Base-by-base conservation (phyloP, 92 coral and sea anemone species). In the Plumapathes pennacea region DNA sequence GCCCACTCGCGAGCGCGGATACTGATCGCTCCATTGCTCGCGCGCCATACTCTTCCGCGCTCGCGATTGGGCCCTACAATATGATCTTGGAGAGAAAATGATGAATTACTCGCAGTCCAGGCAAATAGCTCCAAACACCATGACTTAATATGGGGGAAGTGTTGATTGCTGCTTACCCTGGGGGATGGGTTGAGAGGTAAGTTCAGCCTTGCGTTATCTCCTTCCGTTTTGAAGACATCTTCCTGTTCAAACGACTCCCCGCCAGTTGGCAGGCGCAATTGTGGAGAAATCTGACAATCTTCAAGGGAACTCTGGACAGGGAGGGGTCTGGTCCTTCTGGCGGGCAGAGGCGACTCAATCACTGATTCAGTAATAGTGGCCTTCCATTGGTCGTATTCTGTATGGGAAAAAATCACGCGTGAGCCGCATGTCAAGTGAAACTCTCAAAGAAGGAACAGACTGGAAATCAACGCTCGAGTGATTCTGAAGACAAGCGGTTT, bases 361-460 rank as follows among this genome's bases (percentile, higher is more conserved):
- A 83, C 60, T 1, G 95, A 66, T 14, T 62, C 63, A 23, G 77
- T 58, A 19, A 87, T 87, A 41, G 76, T 34, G 7, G 56, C 36
- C 60, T 82, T 77, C 95, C 95, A 87, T 11, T 69, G 51, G 1
- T 25, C n/a, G 67, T 62, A 77, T 10, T 82, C 95, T 87, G 77
- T 57, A 73, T 37, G 4, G 36, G 10, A 17, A n/a, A 58, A 24
- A 10, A 22, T 8, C 10, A 29, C 27, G 18, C 4, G 2, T 0
- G 31, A 39, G 26, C 25, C n/a, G n/a, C n/a, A n/a, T n/a, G n/a
- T n/a, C n/a, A n/a, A n/a, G n/a, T n/a, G n/a, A n/a, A n/a, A n/a
- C n/a, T n/a, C n/a, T n/a, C n/a, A n/a, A n/a, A n/a, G n/a, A n/a
- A n/a, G n/a, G n/a, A n/a, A n/a, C n/a, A n/a, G n/a, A n/a, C n/a